Conservation (phyloP, 2,113 vertebrate genomes). For the Hyperopisus bebe region DNA sequence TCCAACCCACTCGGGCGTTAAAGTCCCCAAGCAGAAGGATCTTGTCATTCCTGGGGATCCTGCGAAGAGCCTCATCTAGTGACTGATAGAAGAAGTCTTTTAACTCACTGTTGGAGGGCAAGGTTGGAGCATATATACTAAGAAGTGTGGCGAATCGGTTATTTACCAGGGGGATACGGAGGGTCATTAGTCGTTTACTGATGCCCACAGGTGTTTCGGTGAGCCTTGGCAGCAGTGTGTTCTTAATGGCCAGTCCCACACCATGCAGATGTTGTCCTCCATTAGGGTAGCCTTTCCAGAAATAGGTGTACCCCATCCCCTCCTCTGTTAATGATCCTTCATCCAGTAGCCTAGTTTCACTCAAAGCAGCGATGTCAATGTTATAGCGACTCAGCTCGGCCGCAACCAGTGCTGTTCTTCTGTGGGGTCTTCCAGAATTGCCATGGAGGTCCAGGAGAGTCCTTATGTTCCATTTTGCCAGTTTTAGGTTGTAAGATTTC, state of each 20-base stretch:
- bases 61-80: not conserved
- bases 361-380: slow-evolving; percentile 18
- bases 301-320: slow-evolving; percentile 1
- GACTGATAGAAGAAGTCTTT: slow-evolving; percentile 21
- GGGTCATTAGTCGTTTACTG: slow-evolving; percentile 15
- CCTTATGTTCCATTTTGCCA: not conserved
- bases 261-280: not conserved
- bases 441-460: not conserved
- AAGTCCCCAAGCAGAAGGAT: slow-evolving; percentile 9
- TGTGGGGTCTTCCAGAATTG: not conserved
- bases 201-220: slow-evolving; percentile 16
- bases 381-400: not conserved
- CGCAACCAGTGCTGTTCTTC: not conserved
- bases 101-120: slow-evolving; percentile 9
- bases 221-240: slow-evolving; percentile 7
- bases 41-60: slow-evolving; percentile 14
- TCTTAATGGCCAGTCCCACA: not conserved
- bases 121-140: slow-evolving; percentile 15
- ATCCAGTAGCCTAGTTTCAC: slow-evolving; percentile 13
- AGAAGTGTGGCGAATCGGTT: slow-evolving; percentile 10
- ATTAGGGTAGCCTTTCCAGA: slow-evolving; percentile 16
- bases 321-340: not conserved
- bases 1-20: not conserved
- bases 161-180: not conserved
- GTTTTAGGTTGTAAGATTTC: not conserved